Evolutionary conservation across 2,888 invertebrate genomes (phyloP), one percentile per base, ranked within the genome.

Genomic region (Spodoptera littoralis): DNA sequence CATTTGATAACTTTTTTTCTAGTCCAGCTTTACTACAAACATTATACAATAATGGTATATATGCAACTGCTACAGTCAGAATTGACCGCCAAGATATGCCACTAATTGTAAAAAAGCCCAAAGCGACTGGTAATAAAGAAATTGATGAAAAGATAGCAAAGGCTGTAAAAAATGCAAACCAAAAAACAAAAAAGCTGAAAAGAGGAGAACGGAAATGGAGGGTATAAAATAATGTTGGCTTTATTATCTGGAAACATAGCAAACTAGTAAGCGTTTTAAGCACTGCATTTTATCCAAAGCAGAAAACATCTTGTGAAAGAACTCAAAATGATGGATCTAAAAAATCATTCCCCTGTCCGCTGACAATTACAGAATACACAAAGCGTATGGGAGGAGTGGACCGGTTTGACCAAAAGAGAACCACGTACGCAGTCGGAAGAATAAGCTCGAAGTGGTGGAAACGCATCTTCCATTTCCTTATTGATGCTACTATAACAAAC

Each of bases 281-380:
- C 42, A 63, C 67, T 46, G 70, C 63, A 13, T 75, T 62, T 47
- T 64, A 68, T 44, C 71, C 68, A 30, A 60, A 64, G 49, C 22
- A 57, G 27, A 60, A 57, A 44, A 60, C 57, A 36, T 43, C 56
- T 24, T 66, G 68, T 41, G 53, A 64, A 49, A 62, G 77, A 67
- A 78, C 61, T 9, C 69, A 76, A 53, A 74, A 76, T 53, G 78
- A 78, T 60, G 74, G 75, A 30, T 61, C 62, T 11, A 80, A 69
- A 70, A 50, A 63, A 50, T 42, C 50, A 42, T 59, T 68, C 46
- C 43, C n/a, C 13, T 76, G 76, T 58, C 71, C 73, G 30, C 30
- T 55, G 22, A 45, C 65, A 6, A 30, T 76, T 50, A 22, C 44
- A 24, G 53, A 73, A 50, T 71, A 76, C 44, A 73, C 73, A 45